A percentile compares a stretch with the other conserved stretches of the same genome.
These are phyloP conservation scores for Formica exsecta DNA, from an alignment of 1,140 invertebrate species.

Conservation along the genomic window DNA sequence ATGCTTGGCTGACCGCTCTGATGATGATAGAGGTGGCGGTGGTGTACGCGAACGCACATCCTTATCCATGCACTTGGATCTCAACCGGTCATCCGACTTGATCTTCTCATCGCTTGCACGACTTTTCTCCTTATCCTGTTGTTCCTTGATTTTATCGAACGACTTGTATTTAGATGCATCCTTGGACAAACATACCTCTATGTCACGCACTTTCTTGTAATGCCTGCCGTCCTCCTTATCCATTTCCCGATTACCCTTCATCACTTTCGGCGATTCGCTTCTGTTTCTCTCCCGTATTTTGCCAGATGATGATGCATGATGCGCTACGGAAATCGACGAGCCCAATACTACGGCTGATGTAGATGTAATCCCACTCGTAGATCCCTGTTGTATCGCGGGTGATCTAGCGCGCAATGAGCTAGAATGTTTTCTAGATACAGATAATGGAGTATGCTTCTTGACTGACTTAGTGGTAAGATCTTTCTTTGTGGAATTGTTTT, in stretches of 20 bases:
- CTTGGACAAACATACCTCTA: constrained; percentile 74
- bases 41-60: constrained; percentile 84
- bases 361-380: constrained; percentile 49
- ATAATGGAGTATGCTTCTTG: constrained; percentile 79
- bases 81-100: constrained; percentile 79
- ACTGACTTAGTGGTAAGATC: constrained; percentile 73
- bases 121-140: constrained; percentile 79
- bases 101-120: constrained; percentile 80
- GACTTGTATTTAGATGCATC: constrained; percentile 77
- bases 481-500: constrained; percentile 77
- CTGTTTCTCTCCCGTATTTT: constrained; percentile 82
- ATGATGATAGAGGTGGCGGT: constrained; percentile 50
- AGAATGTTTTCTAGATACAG: constrained; percentile 80
- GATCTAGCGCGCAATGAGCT: constrained; percentile 77
- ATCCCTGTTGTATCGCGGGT: constrained; percentile 72
- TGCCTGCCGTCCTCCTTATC: constrained; percentile 79
- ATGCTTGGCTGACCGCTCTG: constrained; percentile 78
- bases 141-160: constrained; percentile 81
- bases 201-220: constrained; percentile 80
- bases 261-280: constrained; percentile 83
- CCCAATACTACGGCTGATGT: constrained; percentile 55
- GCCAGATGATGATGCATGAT: constrained; percentile 68
- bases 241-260: constrained; percentile 72
- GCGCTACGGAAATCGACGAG: constrained; percentile 68
- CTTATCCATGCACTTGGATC: constrained; percentile 81